Base-by-base conservation (phyloP, 2,113 vertebrate genomes). In the Mesoclemmys tuberculata region DNA sequence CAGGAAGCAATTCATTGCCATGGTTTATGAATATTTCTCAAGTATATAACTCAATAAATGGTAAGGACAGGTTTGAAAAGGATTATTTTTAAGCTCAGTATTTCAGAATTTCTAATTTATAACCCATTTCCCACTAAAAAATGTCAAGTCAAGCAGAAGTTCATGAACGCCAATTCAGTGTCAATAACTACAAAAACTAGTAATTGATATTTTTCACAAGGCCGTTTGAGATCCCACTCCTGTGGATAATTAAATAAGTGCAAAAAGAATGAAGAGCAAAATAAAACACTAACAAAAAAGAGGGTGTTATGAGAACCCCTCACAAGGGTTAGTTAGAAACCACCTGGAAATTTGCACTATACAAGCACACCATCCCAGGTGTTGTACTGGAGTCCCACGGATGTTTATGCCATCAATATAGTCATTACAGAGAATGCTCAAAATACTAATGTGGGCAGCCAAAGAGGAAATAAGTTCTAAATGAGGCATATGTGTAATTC, bases 121-220 rank as follows among this genome's bases (percentile, higher is more conserved):
- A 94, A 52, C 90, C 52, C 10, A 4, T 86, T 95, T 93, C 93
- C 90, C 89, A 82, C 52, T 16, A 92, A 93, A 96, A 96, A 97
- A 68, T 41, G 80, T 54, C 3, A 94, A 93, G 87, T 93, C 94
- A 74, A 93, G 92, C 92, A 74, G 29, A 44, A 38, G 71, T 61
- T 74, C 85, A 85, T 0, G 91, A 55, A 91, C 80, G 85, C 94
- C 93, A 97, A 96, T 97, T 97, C 61, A 96, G 90, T 92, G 93
- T 93, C 94, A 94, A 87, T 95, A 93, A 95, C 87, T 94, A 46
- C 80, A 80, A 93, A 93, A 90, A 24, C 27, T 90, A 87, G 49
- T 90, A 90, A 96, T 92, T 93, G 95, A 96, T 94, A 84, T 41
- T 95, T 97, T 93, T 93, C 91, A 93, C 94, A 96, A 3, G 10